These are phyloP conservation scores for Samia ricini DNA, from an alignment of 1,140 invertebrate genomes.

Conservation along the genomic window DNA sequence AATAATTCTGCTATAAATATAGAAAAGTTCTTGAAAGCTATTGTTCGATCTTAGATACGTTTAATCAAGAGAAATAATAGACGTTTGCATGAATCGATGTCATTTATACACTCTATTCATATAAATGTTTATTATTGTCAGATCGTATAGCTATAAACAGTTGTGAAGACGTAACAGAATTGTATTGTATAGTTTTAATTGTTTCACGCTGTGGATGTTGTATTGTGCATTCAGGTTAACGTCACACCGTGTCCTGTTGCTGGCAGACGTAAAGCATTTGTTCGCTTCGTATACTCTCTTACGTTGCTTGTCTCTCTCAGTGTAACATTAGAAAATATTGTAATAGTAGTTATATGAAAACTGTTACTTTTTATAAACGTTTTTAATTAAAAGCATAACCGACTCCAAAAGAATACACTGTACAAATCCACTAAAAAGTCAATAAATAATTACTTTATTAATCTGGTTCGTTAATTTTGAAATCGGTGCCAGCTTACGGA, in stretches of 20 bases:
- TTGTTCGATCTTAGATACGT: too few species aligned
- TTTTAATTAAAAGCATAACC: too few species aligned
- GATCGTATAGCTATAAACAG: background rate
- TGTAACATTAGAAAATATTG: background rate
- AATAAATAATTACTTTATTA: too few species aligned
- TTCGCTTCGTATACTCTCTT: background rate
- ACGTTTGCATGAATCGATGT: too few species aligned
- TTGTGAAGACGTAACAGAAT: background rate
- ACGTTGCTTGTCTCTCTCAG: background rate
- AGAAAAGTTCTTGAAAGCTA: too few species aligned
- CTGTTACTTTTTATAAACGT: background rate
- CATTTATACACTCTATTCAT: background rate
- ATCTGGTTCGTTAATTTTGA: too few species aligned
- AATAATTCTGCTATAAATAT: too few species aligned
- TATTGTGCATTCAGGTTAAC: background rate
- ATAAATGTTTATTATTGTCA: background rate
- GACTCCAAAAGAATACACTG: too few species aligned
- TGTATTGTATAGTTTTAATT: conserved; percentile 1
- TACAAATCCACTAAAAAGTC: too few species aligned
- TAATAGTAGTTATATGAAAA: background rate
- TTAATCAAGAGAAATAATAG: too few species aligned
- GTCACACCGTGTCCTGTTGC: background rate
- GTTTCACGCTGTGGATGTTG: background rate
- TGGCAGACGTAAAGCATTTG: background rate
- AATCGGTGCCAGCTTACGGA: too few species aligned